A percentile compares a stretch with the other conserved stretches of the same genome.
phyloP scores from a whole-genome alignment of 2,797 vertebrate genomes.

The Podarcis lilfordi region DNA sequence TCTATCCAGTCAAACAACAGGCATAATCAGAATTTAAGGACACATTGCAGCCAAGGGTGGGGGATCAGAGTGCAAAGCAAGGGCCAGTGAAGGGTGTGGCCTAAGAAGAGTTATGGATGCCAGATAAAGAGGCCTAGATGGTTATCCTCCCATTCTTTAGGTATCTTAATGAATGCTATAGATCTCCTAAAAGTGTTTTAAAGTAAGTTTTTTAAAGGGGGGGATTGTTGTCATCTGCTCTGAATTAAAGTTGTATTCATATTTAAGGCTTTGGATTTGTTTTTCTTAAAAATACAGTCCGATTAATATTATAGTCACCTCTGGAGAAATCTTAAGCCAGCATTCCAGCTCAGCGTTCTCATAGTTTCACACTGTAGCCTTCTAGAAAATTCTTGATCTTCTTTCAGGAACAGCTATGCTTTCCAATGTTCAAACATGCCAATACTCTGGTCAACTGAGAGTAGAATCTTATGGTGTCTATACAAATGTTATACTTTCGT shows the following conservation, averaged over 20 bases:
- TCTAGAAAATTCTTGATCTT: background rate
- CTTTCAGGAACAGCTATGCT: background rate
- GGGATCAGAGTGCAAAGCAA: too few relatives aligned
- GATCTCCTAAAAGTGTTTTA: background rate
- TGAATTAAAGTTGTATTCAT: background rate
- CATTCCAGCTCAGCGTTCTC: background rate
- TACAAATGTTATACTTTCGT: slow-evolving; percentile 27
- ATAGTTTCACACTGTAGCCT: background rate
- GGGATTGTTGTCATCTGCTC: background rate
- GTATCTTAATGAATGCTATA: background rate
- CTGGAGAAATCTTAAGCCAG: background rate
- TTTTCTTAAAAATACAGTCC: background rate
- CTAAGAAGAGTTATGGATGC: too few relatives aligned
- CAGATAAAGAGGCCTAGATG: too few relatives aligned
- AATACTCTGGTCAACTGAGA: slow-evolving; percentile 37
- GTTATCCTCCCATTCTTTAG: too few relatives aligned
- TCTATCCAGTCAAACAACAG: too few relatives aligned
- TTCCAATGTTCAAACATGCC: slow-evolving; percentile 33
- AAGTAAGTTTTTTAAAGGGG: background rate
- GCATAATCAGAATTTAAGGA: too few relatives aligned
- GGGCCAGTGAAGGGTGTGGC: too few relatives aligned
- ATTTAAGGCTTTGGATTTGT: background rate
- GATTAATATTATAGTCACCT: background rate
- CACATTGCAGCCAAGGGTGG: too few relatives aligned
- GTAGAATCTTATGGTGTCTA: slow-evolving; percentile 34